Evolutionary conservation across 2,113 vertebrate species (phyloP).

Genomic region (Halcyon senegalensis): DNA sequence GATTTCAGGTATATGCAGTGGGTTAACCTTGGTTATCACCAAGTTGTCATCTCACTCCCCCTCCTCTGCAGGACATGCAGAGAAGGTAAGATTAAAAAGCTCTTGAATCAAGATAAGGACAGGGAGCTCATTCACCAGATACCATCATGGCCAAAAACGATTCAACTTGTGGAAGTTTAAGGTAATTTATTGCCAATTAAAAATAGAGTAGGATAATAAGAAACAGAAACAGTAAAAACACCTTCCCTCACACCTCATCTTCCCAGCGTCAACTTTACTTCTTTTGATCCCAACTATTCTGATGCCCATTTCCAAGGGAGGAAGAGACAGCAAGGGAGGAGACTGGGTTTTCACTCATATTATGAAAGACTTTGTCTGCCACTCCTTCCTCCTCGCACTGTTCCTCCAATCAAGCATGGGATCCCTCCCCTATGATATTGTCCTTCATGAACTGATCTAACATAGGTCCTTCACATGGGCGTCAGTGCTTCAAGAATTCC

Average conservation of each 20-base stretch:
- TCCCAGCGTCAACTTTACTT: not conserved
- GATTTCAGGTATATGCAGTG: not conserved
- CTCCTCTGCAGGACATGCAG: not conserved
- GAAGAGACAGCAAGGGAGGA: not conserved
- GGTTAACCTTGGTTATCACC: not conserved
- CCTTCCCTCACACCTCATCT: not conserved
- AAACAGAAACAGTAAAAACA: not conserved
- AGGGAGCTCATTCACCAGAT: not conserved
- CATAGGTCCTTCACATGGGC: not conserved
- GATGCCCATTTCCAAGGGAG: not conserved
- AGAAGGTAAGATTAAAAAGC: accelerated
- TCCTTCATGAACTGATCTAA: accelerated
- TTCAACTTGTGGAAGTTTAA: not conserved
- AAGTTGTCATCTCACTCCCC: not conserved
- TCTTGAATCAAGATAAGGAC: not conserved
- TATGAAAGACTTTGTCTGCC: not conserved
- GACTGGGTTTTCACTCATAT: not conserved
- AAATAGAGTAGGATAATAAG: not conserved
- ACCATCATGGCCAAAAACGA: not conserved
- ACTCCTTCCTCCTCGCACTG: not conserved
- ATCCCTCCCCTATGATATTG: not conserved
- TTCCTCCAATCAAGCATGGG: not conserved
- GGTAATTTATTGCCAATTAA: not conserved
- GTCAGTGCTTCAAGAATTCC: not conserved
- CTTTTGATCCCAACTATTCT: not conserved